These are phyloP conservation scores for Lutjanus erythropterus DNA, from an alignment of 2,113 vertebrate species.

Conservation along the genomic window DNA sequence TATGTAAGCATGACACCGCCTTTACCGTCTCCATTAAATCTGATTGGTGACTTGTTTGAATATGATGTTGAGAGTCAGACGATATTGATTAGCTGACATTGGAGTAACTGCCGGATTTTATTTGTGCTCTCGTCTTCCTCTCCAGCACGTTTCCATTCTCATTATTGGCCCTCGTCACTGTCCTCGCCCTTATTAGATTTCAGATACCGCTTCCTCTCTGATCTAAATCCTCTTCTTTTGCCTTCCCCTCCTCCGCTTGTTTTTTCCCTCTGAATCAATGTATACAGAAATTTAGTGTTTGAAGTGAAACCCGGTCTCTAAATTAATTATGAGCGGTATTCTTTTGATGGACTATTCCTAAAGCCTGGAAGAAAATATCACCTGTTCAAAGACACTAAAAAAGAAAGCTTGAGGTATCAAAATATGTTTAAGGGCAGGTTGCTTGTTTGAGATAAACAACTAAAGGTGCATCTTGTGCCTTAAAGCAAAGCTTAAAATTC, in stretches of 20 bases:
- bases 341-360: conserved; percentile 7
- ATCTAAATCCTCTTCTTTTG: conserved; percentile 15
- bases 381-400: conserved; percentile 13
- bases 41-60: background rate
- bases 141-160: background rate
- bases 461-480: background rate
- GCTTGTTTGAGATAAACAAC: conserved; percentile 8
- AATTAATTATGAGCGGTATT: conserved; percentile 42
- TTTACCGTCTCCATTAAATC: background rate
- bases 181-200: conserved; percentile 2
- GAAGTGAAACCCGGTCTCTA: conserved; percentile 17
- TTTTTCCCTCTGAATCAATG: conserved; percentile 9
- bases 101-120: background rate
- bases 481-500: background rate
- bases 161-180: conserved; percentile 6
- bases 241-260: conserved; percentile 5
- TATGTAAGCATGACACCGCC: background rate
- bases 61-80: conserved; percentile 19
- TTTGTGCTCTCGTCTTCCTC: background rate
- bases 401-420: conserved; percentile 1
- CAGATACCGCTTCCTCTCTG: conserved; percentile 7
- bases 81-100: conserved; percentile 43
- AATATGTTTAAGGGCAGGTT: background rate
- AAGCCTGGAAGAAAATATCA: conserved; percentile 21
- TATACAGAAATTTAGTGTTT: conserved; percentile 34